Evolutionary conservation across 2,888 invertebrate species (phyloP).

Genomic region (Folsomia candida): DNA sequence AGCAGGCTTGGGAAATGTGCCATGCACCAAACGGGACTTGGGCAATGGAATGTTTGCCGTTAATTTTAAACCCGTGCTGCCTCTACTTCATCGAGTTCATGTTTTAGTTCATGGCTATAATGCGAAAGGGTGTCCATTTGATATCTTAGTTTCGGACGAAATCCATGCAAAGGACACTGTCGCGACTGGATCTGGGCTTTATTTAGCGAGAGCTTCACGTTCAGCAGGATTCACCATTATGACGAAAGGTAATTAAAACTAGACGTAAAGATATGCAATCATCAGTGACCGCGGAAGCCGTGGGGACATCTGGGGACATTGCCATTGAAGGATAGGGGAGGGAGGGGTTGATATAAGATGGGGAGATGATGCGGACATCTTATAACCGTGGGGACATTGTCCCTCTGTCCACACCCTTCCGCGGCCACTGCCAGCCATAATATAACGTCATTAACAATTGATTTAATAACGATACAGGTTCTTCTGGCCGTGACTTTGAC

Average conservation of each 20-base stretch:
- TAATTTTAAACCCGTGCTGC: slow-evolving; percentile 80
- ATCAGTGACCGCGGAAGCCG: too few species aligned
- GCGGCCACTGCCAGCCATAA: too few species aligned
- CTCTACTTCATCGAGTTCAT: slow-evolving; percentile 82
- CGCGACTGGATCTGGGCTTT: slow-evolving; percentile 48
- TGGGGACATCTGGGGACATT: too few species aligned
- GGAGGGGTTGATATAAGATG: too few species aligned
- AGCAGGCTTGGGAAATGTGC: slow-evolving; percentile 76
- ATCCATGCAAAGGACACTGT: slow-evolving; percentile 48
- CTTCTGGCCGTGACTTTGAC: slow-evolving; percentile 75
- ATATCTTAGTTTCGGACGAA: slow-evolving; percentile 47
- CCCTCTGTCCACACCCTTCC: too few species aligned
- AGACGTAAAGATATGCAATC: too few species aligned
- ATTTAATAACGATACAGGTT: slow-evolving; percentile 27
- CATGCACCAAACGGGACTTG: slow-evolving; percentile 71
- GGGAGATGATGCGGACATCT: too few species aligned
- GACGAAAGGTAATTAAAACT: slow-evolving; percentile 48
- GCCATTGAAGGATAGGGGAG: too few species aligned
- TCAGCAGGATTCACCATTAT: slow-evolving; percentile 50
- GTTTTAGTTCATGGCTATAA: slow-evolving; percentile 85
- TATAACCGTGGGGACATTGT: too few species aligned
- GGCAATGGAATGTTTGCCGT: slow-evolving; percentile 76
- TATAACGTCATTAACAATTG: too few species aligned
- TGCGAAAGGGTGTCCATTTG: slow-evolving; percentile 53
- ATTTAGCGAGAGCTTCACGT: slow-evolving; percentile 44